Percentiles rank a stretch among this genome's conserved stretches.
Evolutionary conservation across 2,113 vertebrate species (phyloP).

Genomic region (Epinephelus cyanopodus): DNA sequence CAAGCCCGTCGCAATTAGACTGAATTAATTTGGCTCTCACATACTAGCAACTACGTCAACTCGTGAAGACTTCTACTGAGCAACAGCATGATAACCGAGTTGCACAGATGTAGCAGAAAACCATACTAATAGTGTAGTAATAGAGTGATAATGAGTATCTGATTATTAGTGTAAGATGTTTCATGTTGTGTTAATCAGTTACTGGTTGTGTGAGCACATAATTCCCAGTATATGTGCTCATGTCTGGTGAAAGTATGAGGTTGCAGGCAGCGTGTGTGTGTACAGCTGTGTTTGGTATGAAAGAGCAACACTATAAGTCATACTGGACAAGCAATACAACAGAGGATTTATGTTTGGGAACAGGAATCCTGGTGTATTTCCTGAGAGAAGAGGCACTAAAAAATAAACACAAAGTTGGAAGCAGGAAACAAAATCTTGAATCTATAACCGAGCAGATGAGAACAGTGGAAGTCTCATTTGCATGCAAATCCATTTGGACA

Average conservation of each 20-base stretch:
- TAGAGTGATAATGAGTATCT: neutral
- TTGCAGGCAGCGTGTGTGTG: neutral
- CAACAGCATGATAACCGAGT: neutral
- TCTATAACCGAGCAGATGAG: constrained; percentile 9
- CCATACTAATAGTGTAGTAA: neutral
- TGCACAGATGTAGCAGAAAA: neutral
- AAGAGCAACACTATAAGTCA: neutral
- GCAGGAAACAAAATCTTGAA: constrained; percentile 10
- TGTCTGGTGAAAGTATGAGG: neutral
- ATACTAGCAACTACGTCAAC: too few relatives aligned
- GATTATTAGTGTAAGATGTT: neutral
- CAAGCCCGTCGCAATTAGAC: neutral
- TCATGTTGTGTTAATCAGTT: neutral
- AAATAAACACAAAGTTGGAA: neutral
- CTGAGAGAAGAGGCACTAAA: neutral
- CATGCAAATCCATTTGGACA: constrained; percentile 54
- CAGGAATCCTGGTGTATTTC: neutral
- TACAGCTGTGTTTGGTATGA: neutral
- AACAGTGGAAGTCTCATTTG: constrained; percentile 36
- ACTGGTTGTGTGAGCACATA: neutral
- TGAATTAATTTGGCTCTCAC: neutral
- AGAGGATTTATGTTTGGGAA: neutral
- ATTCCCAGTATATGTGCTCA: neutral
- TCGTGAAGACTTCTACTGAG: neutral
- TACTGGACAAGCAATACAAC: neutral